phyloP scores from a whole-genome alignment of 2,797 vertebrate genomes.

The Pteronotus mesoamericanus region DNA sequence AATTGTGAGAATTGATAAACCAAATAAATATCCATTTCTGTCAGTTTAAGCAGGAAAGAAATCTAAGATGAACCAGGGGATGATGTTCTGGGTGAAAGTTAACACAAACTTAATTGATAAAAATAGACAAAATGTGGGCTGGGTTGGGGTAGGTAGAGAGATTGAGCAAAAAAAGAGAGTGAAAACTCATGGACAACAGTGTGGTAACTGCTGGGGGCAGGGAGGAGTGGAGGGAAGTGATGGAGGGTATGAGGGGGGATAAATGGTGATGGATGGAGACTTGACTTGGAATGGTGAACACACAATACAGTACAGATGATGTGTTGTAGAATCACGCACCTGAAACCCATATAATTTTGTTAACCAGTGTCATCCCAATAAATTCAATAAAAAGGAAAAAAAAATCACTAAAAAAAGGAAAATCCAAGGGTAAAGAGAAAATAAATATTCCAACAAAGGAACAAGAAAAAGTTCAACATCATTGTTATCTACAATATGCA shows the following conservation, averaged over 20 bases:
- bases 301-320: neutral
- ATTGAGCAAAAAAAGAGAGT: neutral
- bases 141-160: neutral
- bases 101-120: constrained; percentile 7
- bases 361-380: neutral
- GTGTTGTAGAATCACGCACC: neutral
- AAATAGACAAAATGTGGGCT: neutral
- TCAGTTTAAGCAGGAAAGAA: neutral
- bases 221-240: neutral
- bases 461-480: neutral
- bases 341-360: neutral
- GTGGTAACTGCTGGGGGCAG: neutral
- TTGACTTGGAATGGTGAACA: neutral
- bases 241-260: neutral
- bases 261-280: neutral
- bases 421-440: neutral
- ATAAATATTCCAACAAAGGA: neutral
- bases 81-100: neutral
- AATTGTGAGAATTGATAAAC: neutral
- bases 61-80: neutral
- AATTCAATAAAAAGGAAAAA: neutral
- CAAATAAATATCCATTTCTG: neutral
- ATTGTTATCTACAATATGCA: neutral
- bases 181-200: neutral
- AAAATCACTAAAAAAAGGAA: neutral